phyloP scores from a whole-genome alignment of 2,113 vertebrate species.

The Mirza zaza region DNA sequence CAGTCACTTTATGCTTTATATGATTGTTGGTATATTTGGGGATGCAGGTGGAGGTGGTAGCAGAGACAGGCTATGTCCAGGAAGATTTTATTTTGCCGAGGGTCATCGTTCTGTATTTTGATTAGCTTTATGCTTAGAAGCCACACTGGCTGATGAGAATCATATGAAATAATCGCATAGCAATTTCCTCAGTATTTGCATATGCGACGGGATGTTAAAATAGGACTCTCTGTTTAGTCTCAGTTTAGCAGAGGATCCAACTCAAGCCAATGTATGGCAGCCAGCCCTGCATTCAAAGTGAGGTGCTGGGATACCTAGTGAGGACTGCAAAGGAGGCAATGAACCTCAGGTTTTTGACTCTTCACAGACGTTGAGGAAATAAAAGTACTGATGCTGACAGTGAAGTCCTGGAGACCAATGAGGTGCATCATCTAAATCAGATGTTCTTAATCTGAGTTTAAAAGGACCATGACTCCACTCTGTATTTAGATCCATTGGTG shows the following conservation, averaged over 20 bases:
- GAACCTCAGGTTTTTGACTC: not conserved
- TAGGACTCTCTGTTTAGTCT: not conserved
- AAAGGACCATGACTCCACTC: not conserved
- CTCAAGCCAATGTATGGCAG: not conserved
- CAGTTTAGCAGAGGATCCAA: not conserved
- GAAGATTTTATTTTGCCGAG: constrained; percentile 33
- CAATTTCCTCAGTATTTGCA: not conserved
- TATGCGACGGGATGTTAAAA: not conserved
- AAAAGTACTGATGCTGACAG: not conserved
- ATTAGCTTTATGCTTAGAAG: not conserved
- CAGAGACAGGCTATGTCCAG: not conserved
- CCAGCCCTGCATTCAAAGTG: not conserved
- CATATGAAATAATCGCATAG: not conserved
- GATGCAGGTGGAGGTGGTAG: not conserved
- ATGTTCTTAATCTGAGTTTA: not conserved
- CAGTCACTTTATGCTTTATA: not conserved
- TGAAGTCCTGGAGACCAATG: not conserved
- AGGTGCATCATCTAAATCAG: not conserved
- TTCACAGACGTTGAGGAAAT: not conserved
- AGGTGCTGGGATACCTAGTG: not conserved
- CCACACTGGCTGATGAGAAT: not conserved
- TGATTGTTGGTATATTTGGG: not conserved
- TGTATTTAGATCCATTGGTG: not conserved
- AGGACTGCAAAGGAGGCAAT: not conserved
- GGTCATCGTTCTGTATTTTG: not conserved